A percentile compares a stretch with the other conserved stretches of the same genome.
phyloP scores from a whole-genome alignment of 2,888 invertebrate genomes.

The Melieria crassipennis region DNA sequence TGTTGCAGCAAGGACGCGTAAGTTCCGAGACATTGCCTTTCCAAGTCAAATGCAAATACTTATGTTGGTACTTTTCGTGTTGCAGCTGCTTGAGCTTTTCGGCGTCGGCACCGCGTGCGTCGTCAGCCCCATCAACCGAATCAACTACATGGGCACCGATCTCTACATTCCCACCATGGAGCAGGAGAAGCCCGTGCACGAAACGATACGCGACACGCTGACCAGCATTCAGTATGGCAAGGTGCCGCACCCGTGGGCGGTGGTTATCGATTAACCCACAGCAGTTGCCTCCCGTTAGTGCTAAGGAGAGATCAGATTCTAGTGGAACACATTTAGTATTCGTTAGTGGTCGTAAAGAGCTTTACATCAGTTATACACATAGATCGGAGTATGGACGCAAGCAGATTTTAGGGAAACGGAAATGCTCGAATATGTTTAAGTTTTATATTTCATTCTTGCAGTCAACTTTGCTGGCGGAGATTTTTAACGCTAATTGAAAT shows the following conservation, averaged over 20 bases:
- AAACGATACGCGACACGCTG: conserved; percentile 78
- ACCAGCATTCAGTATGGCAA: conserved; percentile 91
- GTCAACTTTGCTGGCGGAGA: background rate
- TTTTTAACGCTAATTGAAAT: conserved; percentile 10
- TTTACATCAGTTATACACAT: background rate
- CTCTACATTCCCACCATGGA: conserved; percentile 79
- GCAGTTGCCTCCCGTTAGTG: background rate
- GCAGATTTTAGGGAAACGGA: conserved; percentile 19
- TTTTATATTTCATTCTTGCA: background rate
- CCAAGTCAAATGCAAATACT: conserved; percentile 11
- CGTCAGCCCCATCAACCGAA: conserved; percentile 89
- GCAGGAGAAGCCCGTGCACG: conserved; percentile 78
- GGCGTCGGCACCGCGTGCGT: conserved; percentile 98
- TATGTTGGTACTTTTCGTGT: conserved; percentile 42
- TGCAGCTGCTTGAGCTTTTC: conserved; percentile 92
- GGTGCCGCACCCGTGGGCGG: conserved; percentile 83
- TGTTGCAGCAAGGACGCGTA: conserved; percentile 84
- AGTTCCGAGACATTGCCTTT: conserved; percentile 60
- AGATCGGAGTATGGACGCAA: background rate
- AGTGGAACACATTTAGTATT: background rate
- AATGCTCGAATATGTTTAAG: conserved; percentile 18
- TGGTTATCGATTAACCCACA: conserved; percentile 69
- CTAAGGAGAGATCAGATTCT: background rate
- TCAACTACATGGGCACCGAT: conserved; percentile 78
- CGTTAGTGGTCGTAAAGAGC: background rate